Percentiles rank a stretch among this genome's conserved stretches.
These are phyloP conservation scores for Semotilus atromaculatus DNA, from an alignment of 2,797 vertebrate genomes.

Conservation along the genomic window DNA sequence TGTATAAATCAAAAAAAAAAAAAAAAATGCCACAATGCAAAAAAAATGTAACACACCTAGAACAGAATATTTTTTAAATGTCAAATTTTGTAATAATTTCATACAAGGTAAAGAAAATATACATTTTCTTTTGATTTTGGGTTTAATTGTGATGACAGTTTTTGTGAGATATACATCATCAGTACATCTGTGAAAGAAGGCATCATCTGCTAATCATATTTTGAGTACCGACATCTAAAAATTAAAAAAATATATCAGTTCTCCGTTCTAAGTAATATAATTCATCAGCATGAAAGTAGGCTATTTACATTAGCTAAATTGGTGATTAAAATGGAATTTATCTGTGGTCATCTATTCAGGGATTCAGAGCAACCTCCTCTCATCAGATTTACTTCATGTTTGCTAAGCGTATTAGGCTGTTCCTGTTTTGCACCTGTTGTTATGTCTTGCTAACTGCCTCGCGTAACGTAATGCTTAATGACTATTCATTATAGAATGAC, in stretches of 20 bases:
- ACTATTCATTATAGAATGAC: constrained; percentile 16
- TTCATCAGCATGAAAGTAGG: not conserved
- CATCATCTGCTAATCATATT: not conserved
- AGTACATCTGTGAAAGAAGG: not conserved
- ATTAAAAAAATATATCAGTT: not conserved
- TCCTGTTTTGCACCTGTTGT: constrained; percentile 33
- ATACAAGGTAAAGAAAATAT: not conserved
- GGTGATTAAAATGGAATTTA: not conserved
- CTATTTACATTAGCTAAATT: not conserved
- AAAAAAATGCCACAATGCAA: not conserved
- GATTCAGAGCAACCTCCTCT: not conserved
- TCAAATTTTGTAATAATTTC: not conserved
- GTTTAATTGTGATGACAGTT: not conserved
- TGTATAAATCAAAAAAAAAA: not conserved
- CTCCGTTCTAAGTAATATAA: not conserved
- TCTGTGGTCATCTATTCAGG: not conserved
- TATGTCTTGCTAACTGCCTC: not conserved
- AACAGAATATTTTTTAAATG: not conserved
- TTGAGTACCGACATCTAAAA: not conserved
- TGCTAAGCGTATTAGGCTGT: not conserved
- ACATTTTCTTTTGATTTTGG: not conserved
- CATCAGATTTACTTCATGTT: constrained; percentile 17
- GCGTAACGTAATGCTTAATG: constrained; percentile 17
- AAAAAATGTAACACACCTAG: not conserved
- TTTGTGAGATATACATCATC: not conserved